These are phyloP conservation scores for Arctia plantaginis DNA, from an alignment of 2,888 invertebrate genomes.

Conservation along the genomic window DNA sequence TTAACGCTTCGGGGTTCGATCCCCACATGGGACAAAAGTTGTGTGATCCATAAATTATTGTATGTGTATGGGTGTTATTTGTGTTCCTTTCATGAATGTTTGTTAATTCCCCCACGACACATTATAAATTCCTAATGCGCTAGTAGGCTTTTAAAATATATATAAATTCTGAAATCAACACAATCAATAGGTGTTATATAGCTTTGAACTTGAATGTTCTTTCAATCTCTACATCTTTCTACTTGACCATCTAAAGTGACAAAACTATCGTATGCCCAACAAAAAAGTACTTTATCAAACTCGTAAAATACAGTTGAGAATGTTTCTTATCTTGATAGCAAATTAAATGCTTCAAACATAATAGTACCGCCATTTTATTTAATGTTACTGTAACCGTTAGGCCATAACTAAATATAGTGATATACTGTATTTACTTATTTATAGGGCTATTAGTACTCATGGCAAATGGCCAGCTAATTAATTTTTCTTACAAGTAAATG, in stretches of 20 bases:
- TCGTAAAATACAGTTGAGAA: background rate
- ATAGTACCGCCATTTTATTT: background rate
- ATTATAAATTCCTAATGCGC: too few species aligned
- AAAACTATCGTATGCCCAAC: background rate
- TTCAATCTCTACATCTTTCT: too few species aligned
- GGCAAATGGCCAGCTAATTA: background rate
- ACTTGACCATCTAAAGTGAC: background rate
- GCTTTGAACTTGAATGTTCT: too few species aligned
- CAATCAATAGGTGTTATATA: too few species aligned
- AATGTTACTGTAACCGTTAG: slow-evolving; percentile 5
- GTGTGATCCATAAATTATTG: too few species aligned
- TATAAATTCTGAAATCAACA: background rate
- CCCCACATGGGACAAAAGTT: too few species aligned
- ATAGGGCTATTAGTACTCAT: background rate
- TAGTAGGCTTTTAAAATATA: too few species aligned
- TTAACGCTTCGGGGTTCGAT: too few species aligned
- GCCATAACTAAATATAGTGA: background rate
- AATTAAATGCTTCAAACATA: background rate
- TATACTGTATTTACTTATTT: background rate
- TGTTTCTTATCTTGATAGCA: background rate
- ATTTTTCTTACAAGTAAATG: background rate
- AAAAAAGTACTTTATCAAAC: background rate
- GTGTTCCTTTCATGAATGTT: too few species aligned
- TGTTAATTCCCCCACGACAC: too few species aligned
- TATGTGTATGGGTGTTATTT: too few species aligned